Evolutionary conservation across 1,140 invertebrate species (phyloP).

Genomic region (Micrasema longulum): DNA sequence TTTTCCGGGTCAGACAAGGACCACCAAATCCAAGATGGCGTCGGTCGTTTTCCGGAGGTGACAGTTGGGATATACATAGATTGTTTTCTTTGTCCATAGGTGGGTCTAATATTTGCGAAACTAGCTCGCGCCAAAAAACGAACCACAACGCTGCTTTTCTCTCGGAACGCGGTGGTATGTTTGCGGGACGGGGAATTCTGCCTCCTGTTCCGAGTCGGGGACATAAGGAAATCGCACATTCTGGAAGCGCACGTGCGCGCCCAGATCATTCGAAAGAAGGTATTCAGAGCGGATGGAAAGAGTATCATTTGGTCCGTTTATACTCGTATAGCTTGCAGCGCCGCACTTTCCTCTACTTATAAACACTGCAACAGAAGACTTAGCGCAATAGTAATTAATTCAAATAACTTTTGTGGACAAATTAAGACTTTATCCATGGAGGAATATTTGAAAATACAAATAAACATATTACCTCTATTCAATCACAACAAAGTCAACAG

Average conservation of each 20-base stretch:
- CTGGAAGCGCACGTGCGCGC: conserved; percentile 68
- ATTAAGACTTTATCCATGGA: too few relatives aligned
- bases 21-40: conserved; percentile 31
- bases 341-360: too few relatives aligned
- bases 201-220: conserved; percentile 68
- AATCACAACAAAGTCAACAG: too few relatives aligned
- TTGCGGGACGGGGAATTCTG: conserved; percentile 67
- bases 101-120: conserved; percentile 70
- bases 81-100: conserved; percentile 63
- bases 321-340: conserved; percentile 23
- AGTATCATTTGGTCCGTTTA: conserved; percentile 25
- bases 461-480: too few relatives aligned
- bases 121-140: conserved; percentile 68
- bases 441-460: too few relatives aligned
- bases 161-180: conserved; percentile 66
- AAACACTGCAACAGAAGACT: conserved; percentile 8
- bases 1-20: conserved; percentile 1
- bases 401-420: too few relatives aligned
- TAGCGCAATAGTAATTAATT: too few relatives aligned
- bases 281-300: conserved; percentile 49
- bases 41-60: conserved; percentile 28
- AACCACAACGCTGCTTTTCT: conserved; percentile 67
- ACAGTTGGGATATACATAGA: conserved; percentile 15
- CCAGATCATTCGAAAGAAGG: conserved; percentile 68
- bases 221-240: conserved; percentile 69